Base-by-base conservation (phyloP, 92 coral and sea anemone genomes). In the Zoanthus sansibaricus region DNA sequence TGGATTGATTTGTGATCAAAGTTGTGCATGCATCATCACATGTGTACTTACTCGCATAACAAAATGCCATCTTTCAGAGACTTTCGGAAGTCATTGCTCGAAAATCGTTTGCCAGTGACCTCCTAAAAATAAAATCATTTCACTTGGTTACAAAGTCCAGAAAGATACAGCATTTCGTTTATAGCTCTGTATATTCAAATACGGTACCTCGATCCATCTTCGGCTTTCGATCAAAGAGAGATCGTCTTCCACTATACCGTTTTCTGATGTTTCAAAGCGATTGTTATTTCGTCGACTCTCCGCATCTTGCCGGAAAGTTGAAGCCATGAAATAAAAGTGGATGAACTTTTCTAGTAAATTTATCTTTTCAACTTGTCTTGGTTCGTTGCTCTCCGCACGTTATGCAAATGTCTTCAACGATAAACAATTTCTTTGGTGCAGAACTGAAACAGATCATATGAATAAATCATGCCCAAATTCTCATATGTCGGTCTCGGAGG, bases 151-250 rank as follows among this genome's bases (percentile, higher is more conserved):
- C 76, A 73, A 76, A 66, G 77, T 87, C 90, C 44, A 54, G 42
- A 1, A 31, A 11, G 4, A 69, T 30, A 31, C 9, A 10, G 15
- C 16, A 69, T 13, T 25, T 20, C 16, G 31, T 32, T 12, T 30
- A 69, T 0, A 69, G 45, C 17, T 20, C 42, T 30, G 31, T 30
- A 13, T 69, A 20, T 30, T 69, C 20, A 32, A 16, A 17, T 14
- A 21, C 69, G 89, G 54, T 59, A 92, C 99, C 98, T 97, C 99
- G 62, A 97, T 97, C 99, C 99, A 97, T 83, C 95, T 86, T 79
- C 94, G 91, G 68, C 97, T 95, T 72, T 97, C 99, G 20, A 79
- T 56, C 48, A 95, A 83, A 1, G 96, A 98, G 31, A 2, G 42
- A 37, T 91, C 92, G 46, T 96, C 98, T 2, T 83, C 72, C 72